Evolutionary conservation across 2,113 vertebrate genomes (phyloP).

Genomic region (Calyptommatus sinebrachiatus): DNA sequence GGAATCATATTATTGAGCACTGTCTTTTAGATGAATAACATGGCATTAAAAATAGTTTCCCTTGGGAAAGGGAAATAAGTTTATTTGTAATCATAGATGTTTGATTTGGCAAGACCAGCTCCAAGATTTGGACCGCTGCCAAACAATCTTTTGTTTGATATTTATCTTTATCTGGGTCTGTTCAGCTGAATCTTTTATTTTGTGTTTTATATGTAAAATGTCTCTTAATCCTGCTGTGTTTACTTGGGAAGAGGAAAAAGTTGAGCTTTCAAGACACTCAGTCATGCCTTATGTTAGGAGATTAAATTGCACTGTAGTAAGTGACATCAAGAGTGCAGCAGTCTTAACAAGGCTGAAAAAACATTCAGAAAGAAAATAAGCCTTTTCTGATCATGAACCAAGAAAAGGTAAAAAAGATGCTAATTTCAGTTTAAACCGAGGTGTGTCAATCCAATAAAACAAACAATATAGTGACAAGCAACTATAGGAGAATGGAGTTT

Average conservation of each 20-base stretch:
- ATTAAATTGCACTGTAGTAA: background rate
- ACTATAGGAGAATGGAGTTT: background rate
- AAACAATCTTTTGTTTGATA: background rate
- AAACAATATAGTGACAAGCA: background rate
- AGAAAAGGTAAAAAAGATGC: background rate
- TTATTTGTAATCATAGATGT: background rate
- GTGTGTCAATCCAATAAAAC: background rate
- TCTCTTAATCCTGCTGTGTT: background rate
- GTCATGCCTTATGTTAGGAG: background rate
- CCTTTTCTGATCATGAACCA: background rate
- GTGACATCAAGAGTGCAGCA: background rate
- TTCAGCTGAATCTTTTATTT: background rate
- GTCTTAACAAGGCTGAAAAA: background rate
- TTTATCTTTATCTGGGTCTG: background rate
- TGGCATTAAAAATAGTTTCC: no score
- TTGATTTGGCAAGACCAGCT: background rate
- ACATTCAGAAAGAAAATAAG: background rate
- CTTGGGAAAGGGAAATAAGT: background rate
- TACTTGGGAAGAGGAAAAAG: background rate
- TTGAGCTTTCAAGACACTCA: background rate
- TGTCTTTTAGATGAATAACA: no score
- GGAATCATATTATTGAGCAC: background rate
- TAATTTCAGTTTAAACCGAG: background rate
- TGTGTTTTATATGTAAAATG: background rate
- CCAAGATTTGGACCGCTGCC: background rate